Evolutionary conservation across 2,113 vertebrate species (phyloP).

Genomic region (Plecturocebus donacophilus): DNA sequence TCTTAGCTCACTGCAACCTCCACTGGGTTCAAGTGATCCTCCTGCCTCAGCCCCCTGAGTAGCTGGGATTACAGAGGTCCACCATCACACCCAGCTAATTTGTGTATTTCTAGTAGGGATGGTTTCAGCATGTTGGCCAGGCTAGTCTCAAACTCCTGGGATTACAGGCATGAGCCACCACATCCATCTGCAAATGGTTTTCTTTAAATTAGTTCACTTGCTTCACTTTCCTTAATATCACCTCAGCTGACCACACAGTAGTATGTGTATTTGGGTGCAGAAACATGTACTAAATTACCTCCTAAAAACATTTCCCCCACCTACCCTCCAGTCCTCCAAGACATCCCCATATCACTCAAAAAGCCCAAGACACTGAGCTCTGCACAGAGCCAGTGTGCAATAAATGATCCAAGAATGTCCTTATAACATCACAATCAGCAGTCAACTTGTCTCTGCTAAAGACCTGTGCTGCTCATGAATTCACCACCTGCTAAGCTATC

Average conservation of each 20-base stretch:
- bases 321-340: not conserved
- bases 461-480: not conserved
- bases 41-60: no score
- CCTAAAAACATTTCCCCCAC: not conserved
- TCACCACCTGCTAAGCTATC: not conserved
- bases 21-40: no score
- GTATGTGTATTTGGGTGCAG: not conserved
- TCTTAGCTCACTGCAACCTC: no score
- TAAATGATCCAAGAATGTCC: not conserved
- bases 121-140: not conserved
- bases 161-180: no score
- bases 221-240: not conserved
- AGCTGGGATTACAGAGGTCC: no score
- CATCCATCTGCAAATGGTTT: not conserved
- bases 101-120: no score
- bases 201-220: not conserved
- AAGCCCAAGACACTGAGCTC: not conserved
- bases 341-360: not conserved
- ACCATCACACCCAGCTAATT: no score
- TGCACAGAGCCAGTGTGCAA: not conserved
- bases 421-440: not conserved
- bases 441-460: not conserved
- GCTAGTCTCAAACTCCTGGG: not conserved
- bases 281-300: conserved; percentile 16
- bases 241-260: not conserved